These are phyloP conservation scores for Abscondita cerata DNA, from an alignment of 2,888 invertebrate genomes.

Conservation along the genomic window DNA sequence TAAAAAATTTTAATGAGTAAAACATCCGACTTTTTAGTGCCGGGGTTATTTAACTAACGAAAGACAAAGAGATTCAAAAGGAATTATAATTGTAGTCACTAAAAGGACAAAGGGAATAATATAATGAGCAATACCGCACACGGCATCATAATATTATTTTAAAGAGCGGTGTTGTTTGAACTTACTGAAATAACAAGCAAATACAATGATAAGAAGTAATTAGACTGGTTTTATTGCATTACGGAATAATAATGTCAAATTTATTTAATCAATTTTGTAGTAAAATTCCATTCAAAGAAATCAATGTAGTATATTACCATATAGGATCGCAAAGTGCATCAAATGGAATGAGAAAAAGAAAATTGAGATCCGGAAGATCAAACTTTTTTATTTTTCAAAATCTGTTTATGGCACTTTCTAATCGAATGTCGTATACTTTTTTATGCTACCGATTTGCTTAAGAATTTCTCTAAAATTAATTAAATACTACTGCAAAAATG, in stretches of 20 bases:
- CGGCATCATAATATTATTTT: conserved; percentile 9
- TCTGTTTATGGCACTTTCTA: too few species aligned
- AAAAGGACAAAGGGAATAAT: conserved; percentile 10
- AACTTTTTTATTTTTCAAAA: too few species aligned
- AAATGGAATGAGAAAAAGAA: too few species aligned
- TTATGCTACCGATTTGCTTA: too few species aligned
- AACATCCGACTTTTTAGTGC: too few species aligned
- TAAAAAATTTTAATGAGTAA: too few species aligned
- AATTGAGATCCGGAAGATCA: too few species aligned
- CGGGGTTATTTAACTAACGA: conserved; percentile 3
- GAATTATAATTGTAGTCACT: conserved; percentile 16
- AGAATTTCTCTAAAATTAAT: too few species aligned
- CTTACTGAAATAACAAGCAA: conserved; percentile 9
- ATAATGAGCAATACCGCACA: conserved; percentile 4
- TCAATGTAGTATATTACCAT: too few species aligned
- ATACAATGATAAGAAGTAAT: conserved; percentile 13
- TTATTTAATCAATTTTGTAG: not conserved
- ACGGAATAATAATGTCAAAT: not conserved
- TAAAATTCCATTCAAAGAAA: not conserved
- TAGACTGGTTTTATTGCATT: not conserved
- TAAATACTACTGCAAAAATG: too few species aligned
- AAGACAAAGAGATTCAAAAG: conserved; percentile 12
- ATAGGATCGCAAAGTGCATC: too few species aligned
- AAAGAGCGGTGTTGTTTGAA: conserved; percentile 13
- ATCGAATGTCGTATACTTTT: too few species aligned